A percentile compares a stretch with the other conserved stretches of the same genome.
phyloP scores from a whole-genome alignment of 2,888 invertebrate genomes.

The Diaprepes abbreviatus region DNA sequence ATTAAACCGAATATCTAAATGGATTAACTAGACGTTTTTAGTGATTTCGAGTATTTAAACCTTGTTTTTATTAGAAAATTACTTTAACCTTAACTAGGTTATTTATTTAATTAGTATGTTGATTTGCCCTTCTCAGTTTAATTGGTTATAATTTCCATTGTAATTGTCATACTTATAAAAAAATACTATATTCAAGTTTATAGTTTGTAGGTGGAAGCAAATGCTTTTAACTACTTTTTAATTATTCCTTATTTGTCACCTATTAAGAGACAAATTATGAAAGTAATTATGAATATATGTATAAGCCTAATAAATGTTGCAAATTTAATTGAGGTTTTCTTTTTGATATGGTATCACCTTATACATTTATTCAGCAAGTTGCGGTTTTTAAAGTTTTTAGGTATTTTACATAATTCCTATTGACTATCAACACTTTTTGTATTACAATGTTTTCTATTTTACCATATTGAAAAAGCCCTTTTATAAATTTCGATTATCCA shows the following conservation, averaged over 20 bases:
- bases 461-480: no score
- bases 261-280: neutral
- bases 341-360: no score
- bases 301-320: neutral
- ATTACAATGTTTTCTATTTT: no score
- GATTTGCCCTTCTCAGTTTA: neutral
- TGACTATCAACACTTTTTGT: no score
- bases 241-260: neutral
- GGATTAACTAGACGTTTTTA: no score
- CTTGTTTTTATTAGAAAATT: constrained; percentile 10
- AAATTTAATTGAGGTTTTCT: neutral
- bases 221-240: neutral
- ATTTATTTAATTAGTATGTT: neutral
- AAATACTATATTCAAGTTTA: neutral
- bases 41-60: constrained; percentile 4
- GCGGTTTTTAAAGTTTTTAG: no score
- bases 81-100: constrained; percentile 6
- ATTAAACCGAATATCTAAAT: no score
- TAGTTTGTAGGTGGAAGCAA: constrained; percentile 7
- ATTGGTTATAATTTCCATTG: neutral
- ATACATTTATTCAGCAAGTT: no score
- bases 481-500: no score
- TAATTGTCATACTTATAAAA: constrained; percentile 2
- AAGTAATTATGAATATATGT: neutral
- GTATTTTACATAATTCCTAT: no score